These are phyloP conservation scores for Dissostichus mawsoni DNA, from an alignment of 2,113 vertebrate genomes.

Conservation along the genomic window DNA sequence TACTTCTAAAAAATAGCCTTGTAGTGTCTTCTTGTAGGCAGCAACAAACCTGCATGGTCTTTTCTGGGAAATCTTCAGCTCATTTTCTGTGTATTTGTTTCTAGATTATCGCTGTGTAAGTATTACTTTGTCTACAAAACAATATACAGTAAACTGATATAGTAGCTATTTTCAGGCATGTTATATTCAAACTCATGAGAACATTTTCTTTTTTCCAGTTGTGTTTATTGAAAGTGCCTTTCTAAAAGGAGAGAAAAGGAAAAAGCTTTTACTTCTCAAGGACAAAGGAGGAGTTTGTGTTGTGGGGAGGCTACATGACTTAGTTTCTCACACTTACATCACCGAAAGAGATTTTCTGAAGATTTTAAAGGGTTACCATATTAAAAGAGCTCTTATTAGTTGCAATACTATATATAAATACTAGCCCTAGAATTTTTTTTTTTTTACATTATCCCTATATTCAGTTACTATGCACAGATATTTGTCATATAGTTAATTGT, in stretches of 20 bases:
- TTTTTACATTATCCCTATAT: slow-evolving; percentile 1
- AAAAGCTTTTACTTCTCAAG: slow-evolving; percentile 84
- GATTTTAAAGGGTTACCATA: not conserved
- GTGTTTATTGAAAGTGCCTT: slow-evolving; percentile 72
- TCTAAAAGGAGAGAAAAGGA: slow-evolving; percentile 56
- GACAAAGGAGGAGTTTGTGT: slow-evolving; percentile 89
- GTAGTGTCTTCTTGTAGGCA: slow-evolving; percentile 37
- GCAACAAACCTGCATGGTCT: not conserved
- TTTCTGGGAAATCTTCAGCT: slow-evolving; percentile 26
- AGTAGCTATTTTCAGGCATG: slow-evolving; percentile 40
- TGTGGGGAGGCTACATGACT: slow-evolving; percentile 79
- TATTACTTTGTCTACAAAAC: slow-evolving; percentile 6
- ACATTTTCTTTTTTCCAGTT: slow-evolving; percentile 53
- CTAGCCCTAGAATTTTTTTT: not conserved
- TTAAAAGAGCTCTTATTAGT: not conserved
- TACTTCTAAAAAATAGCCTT: slow-evolving; percentile 45
- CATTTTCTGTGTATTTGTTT: slow-evolving; percentile 5
- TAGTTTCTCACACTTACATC: slow-evolving; percentile 80
- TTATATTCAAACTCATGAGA: slow-evolving; percentile 61
- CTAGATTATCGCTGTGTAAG: not conserved
- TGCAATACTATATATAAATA: not conserved
- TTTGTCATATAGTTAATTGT: slow-evolving; percentile 49
- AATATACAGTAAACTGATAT: slow-evolving; percentile 9
- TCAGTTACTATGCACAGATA: slow-evolving; percentile 63
- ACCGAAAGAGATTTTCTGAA: slow-evolving; percentile 12